Evolutionary conservation across 2,113 vertebrate genomes (phyloP).

Genomic region (Sclerurus mexicanus): DNA sequence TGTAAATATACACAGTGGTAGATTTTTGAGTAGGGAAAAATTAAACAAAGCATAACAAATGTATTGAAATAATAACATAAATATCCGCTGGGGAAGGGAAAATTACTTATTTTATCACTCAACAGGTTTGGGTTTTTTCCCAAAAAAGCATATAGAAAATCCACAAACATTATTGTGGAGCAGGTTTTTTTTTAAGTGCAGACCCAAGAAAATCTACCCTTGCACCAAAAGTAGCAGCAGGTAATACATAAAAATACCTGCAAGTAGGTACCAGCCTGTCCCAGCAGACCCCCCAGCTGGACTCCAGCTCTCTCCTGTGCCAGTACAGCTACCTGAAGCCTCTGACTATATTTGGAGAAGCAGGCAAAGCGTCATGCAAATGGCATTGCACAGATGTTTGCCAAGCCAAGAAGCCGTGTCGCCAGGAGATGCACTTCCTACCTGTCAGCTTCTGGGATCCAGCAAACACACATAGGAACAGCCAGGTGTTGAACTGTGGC

Average conservation of each 20-base stretch:
- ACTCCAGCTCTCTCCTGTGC: neutral
- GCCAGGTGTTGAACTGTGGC: neutral
- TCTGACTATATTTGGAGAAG: neutral
- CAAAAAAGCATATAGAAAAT: neutral
- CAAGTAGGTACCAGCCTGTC: neutral
- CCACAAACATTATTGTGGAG: neutral
- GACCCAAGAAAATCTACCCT: neutral
- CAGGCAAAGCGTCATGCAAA: neutral
- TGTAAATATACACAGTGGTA: neutral
- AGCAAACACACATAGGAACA: constrained; percentile 13
- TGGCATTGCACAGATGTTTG: rapidly evolving
- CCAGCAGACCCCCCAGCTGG: too few species aligned
- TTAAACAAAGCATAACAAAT: neutral
- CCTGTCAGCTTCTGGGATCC: constrained; percentile 47
- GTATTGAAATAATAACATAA: neutral
- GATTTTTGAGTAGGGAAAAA: neutral
- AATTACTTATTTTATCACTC: neutral
- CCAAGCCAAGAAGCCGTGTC: neutral
- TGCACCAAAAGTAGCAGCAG: neutral
- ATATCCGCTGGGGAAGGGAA: neutral
- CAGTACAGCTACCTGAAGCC: neutral
- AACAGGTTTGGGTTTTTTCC: neutral
- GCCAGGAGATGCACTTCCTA: neutral
- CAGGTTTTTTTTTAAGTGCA: neutral
- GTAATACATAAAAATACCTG: neutral